These are phyloP conservation scores for Odocoileus hemionus DNA, from an alignment of 2,113 vertebrate genomes.

Conservation along the genomic window DNA sequence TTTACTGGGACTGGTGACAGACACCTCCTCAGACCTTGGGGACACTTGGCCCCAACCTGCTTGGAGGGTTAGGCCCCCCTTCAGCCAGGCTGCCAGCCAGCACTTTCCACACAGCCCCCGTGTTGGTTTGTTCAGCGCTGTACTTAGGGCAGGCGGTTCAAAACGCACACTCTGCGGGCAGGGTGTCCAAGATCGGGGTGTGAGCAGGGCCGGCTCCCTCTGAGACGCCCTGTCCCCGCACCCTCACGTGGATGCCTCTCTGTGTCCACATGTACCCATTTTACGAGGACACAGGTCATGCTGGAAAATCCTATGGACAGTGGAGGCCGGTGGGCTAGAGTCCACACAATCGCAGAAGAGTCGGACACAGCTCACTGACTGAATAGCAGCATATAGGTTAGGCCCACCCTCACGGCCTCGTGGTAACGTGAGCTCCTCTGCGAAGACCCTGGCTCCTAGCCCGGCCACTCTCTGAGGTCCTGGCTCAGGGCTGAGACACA, in stretches of 20 bases:
- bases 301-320: neutral
- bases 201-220: neutral
- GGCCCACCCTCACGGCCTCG: fast-evolving
- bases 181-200: fast-evolving
- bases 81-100: fast-evolving
- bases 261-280: neutral
- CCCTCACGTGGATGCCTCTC: neutral
- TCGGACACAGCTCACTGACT: neutral
- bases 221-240: neutral
- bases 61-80: fast-evolving
- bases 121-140: fast-evolving
- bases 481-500: fast-evolving
- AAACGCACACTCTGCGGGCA: fast-evolving
- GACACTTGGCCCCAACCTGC: neutral
- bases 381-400: neutral
- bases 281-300: fast-evolving
- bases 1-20: fast-evolving
- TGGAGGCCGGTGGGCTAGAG: neutral
- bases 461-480: too few relatives aligned
- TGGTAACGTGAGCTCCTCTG: neutral
- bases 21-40: neutral
- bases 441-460: neutral
- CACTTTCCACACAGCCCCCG: fast-evolving
- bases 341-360: neutral
- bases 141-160: fast-evolving